Evolutionary conservation across 2,888 invertebrate genomes (phyloP).

Genomic region (Nomada ferruginata): DNA sequence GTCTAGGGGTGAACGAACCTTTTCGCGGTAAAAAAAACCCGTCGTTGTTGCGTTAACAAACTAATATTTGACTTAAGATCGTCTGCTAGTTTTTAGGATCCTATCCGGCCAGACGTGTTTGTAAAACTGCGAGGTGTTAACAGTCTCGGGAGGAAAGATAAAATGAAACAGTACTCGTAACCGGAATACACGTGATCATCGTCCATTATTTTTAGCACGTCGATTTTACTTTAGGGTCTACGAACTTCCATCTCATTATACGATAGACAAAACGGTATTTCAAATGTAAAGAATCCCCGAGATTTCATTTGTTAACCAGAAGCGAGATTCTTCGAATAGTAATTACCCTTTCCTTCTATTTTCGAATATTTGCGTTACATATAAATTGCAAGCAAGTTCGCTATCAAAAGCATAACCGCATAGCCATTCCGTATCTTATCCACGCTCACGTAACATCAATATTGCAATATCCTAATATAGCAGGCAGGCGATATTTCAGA

Average conservation of each 20-base stretch:
- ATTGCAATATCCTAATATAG: constrained; percentile 6
- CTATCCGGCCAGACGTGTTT: constrained; percentile 28
- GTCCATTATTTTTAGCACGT: constrained; percentile 5
- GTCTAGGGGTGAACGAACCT: constrained; percentile 65
- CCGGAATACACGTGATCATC: constrained; percentile 10
- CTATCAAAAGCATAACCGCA: neutral
- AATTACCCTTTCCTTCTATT: too few relatives aligned
- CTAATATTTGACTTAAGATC: constrained; percentile 65
- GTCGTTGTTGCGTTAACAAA: constrained; percentile 44
- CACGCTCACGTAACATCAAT: neutral
- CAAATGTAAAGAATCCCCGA: too few relatives aligned
- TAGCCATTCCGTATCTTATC: constrained; percentile 22
- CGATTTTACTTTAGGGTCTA: neutral
- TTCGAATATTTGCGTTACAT: too few relatives aligned
- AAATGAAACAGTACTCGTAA: constrained; percentile 21
- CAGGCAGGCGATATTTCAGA: neutral
- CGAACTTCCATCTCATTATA: neutral
- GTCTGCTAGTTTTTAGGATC: constrained; percentile 25
- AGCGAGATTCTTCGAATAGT: too few relatives aligned
- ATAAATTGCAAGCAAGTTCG: too few relatives aligned
- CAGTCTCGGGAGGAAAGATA: constrained; percentile 27
- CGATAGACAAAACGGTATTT: neutral
- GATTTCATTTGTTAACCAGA: too few relatives aligned
- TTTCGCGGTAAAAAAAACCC: constrained; percentile 32
- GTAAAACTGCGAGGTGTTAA: constrained; percentile 43